Conservation (phyloP, 2,888 invertebrate genomes). For the Tribolium freemani region DNA sequence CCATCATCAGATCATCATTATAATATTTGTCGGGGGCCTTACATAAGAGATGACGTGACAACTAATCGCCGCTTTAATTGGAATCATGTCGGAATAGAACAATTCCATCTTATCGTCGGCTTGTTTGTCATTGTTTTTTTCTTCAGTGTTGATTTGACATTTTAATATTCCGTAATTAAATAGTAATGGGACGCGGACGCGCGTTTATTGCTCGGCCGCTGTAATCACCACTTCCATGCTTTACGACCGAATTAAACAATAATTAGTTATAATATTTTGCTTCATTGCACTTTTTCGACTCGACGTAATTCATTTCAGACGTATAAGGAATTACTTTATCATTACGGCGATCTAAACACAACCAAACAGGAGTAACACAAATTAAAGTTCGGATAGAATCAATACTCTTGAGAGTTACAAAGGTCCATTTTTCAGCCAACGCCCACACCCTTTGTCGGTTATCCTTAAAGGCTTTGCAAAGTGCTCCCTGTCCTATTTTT, state of each 20-base stretch:
- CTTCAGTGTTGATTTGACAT: slow-evolving; percentile 24
- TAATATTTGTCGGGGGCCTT: slow-evolving; percentile 9
- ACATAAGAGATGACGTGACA: slow-evolving; percentile 21
- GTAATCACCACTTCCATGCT: slow-evolving; percentile 30
- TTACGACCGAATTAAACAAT: slow-evolving; percentile 35
- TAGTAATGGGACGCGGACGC: slow-evolving; percentile 36
- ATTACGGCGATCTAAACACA: no score
- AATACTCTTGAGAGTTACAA: no score
- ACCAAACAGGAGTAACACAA: no score
- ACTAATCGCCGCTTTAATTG: slow-evolving; percentile 20
- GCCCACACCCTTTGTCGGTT: no score
- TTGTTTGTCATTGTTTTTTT: slow-evolving; percentile 29
- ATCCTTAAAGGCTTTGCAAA: no score
- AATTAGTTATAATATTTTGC: slow-evolving; percentile 36
- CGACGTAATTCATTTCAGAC: no score
- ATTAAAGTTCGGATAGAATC: no score
- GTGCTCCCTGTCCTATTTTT: no score
- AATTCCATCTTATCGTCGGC: slow-evolving; percentile 28
- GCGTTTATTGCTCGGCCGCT: slow-evolving; percentile 12
- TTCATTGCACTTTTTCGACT: slow-evolving; percentile 3
- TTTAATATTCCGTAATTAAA: slow-evolving; percentile 42
- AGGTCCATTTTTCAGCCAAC: no score
- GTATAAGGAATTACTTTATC: no score
- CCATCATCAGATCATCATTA: slow-evolving; percentile 2
- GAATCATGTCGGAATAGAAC: slow-evolving; percentile 31